Base-by-base conservation (phyloP, 2,888 invertebrate genomes). In the Netelia fuscicornis region DNA sequence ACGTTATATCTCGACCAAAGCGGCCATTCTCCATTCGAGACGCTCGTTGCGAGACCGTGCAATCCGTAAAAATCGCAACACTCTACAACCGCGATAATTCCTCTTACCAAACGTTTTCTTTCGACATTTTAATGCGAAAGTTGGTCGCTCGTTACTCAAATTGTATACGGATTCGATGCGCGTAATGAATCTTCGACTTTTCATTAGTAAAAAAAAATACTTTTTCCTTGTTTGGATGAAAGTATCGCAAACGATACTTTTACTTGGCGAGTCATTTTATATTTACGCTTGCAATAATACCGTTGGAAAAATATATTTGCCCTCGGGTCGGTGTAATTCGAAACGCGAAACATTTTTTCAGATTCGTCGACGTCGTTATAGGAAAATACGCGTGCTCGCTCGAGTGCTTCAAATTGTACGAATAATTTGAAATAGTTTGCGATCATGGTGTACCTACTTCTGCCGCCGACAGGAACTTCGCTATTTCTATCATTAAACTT, bases 71-170 rank as follows among this genome's bases (percentile, higher is more conserved):
- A 48, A 48, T 13, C 48, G 13, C 48, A 48, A 48, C 10, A 13
- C 37, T 37, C 8, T 48, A 13, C 13, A 48, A 48, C 11, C 48
- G 13, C 48, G 48, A 48, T 48, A 48, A 48, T 48, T n/a, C 25
- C 17, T 37, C 13, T 30, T 62, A n/a, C 3, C 20, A 30, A 64
- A 64, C 20, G 37, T 48, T 48, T 20, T 75, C 52, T 30, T 52
- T 75, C 62, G 5, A 8, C 13, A 54, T 67, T 67, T 17, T 10
- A 44, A 11, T 2, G 25, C 25, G 42, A 23, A 58, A 67, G 54
- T 77, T 67, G 67, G 67, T 56, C 44, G 67, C 67, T 67, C 56
- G 67, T 77, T 77, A 67, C 23, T 54, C 42, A 11, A n/a, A 9
- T 20, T 23, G 20, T 67, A 67, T 77, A 56, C 23, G 17, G 8